Conservation (phyloP, 2,113 vertebrate species). For the Orycteropus afer region DNA sequence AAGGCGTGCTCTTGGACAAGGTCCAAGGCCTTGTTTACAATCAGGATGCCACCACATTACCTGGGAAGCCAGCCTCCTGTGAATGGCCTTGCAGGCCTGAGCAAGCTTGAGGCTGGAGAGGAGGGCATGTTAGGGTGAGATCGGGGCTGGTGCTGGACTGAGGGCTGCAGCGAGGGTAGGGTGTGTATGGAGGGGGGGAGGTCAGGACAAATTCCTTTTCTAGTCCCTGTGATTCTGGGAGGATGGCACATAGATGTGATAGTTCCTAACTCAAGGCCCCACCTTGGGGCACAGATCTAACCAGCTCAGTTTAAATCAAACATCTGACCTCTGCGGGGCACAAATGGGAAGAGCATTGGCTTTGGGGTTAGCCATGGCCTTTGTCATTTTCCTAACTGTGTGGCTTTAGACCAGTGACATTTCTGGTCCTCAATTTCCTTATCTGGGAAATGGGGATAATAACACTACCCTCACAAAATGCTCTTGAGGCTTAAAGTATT, state of each 20-base stretch:
- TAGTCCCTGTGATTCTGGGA: not conserved
- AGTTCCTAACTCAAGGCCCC: not conserved
- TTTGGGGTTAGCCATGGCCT: not conserved
- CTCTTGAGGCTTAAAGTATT: not conserved
- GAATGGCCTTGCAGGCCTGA: accelerated
- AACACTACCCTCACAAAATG: not conserved
- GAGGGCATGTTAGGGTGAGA: not conserved
- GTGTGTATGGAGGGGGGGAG: not conserved
- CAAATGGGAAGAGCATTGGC: not conserved
- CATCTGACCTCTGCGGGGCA: accelerated
- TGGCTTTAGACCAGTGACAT: not conserved
- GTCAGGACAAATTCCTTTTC: not conserved
- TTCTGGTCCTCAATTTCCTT: not conserved
- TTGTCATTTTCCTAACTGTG: not conserved
- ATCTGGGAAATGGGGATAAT: not conserved
- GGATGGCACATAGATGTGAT: not conserved
- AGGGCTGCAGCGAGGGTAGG: no score
- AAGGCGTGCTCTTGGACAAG: accelerated
- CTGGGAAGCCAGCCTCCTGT: not conserved
- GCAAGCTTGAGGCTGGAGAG: not conserved
- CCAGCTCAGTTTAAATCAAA: accelerated
- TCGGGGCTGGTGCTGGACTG: not conserved
- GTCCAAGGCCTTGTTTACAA: no score
- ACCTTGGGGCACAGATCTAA: not conserved
- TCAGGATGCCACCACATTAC: not conserved